Base-by-base conservation (phyloP, 1,140 invertebrate species). In the Anastrepha obliqua region DNA sequence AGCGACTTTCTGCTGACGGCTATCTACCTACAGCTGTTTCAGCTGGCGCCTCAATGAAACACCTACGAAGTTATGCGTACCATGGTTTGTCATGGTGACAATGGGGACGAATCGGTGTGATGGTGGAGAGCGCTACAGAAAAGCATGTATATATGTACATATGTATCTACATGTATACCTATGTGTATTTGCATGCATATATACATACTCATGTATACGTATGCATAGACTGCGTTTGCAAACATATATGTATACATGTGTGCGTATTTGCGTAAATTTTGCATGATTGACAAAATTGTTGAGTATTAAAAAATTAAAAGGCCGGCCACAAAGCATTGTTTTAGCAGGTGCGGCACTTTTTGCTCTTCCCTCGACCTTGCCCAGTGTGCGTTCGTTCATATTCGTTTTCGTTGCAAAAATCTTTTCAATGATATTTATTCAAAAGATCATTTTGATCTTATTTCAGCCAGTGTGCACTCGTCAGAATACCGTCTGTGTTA, bases 21-120 rank as follows among this genome's bases (percentile, higher is more conserved):
- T 8, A 74, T 81, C 47, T 81, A 81, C 74, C 47, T 81, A 81
- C 74, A 81, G 74, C 51, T 81, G 74, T 81, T 81, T 15, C 74
- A 81, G 74, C 47, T 81, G 74, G 74, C 74, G 74, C 74, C 74
- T 47, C 74, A 81, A 17, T 55, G 74, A 81, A 81, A 81, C 74
- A 81, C 74, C 74, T 58, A 55, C 74, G 44, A 55, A 81, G 47
- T 81, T 51, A n/a, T 81, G 47, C 74, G 74, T 81, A 51, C 17
- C 47, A 42, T 51, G 15, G 74, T 78, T 47, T 78, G 15, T 47
- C 47, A 55, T 9, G 11, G 13, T 29, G 39, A 39, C 65, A 3
- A 11, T 74, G 67, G 67, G 42, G 67, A 55, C 47, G 47, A 11
- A 55, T n/a, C 17, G 6, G 47, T 55, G 51, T 81, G 74, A 58